Base-by-base conservation (phyloP, 2,113 vertebrate genomes). In the Triplophysa rosa region DNA sequence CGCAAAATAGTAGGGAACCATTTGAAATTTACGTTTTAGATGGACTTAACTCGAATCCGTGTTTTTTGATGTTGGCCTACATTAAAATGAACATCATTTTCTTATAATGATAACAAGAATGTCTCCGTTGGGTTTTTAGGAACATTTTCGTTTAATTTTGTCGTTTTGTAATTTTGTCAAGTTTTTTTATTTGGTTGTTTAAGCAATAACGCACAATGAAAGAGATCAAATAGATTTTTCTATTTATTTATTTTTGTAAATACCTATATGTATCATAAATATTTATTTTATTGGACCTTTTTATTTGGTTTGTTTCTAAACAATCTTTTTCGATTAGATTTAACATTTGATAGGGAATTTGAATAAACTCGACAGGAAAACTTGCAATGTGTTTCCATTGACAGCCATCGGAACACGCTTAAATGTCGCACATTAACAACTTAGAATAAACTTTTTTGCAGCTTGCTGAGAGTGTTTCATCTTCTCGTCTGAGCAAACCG, bases 1-100 rank as follows among this genome's bases (percentile, higher is more conserved):
- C 9, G 47, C 52, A 80, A 84, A 85, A 84, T 73, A 64, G 77
- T 56, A 64, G 83, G 72, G 68, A 80, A 81, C 79, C 68, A 79
- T 85, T 85, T 81, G 63, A 86, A 86, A 89, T 83, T 74, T 14
- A 24, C 37, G 7, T 62, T 78, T 64, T 77, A 8, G 45, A 79
- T 83, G 78, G 6, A 40, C 42, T 76, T 79, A 64, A 54, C 62
- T 47, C 26, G 49, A 21, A 14, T 40, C 16, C 1, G 13, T 49
- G 65, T 67, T 67, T 67, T 67, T 67, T 12, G 23, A 40, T 72
- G 69, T 33, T 58, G 54, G 19, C 3, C 49, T 21, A 58, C n/a
- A 21, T 21, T 21, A 58, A 21, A 58, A 58, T 21, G 16, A 58
- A n/a, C 19, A n/a, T 58, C 54, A 17, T 16, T 21, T 17, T 56